phyloP scores from a whole-genome alignment of 2,113 vertebrate genomes.

The Aspiorhynchus laticeps region DNA sequence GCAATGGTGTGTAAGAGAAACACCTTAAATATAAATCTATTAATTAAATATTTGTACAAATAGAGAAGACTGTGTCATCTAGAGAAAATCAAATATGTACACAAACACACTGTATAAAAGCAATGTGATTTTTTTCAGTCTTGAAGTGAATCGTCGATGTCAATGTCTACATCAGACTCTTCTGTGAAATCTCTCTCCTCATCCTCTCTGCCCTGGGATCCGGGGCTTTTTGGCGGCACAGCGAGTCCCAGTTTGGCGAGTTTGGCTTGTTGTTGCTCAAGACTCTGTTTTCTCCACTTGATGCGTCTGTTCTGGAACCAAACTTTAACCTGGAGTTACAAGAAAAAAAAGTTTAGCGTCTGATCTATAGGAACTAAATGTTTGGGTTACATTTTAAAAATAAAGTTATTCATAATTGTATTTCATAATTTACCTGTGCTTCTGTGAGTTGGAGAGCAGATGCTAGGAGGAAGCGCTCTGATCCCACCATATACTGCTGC shows the following conservation, averaged over 20 bases:
- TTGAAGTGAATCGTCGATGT: constrained; percentile 70
- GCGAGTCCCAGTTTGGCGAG: constrained; percentile 79
- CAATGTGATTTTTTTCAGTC: constrained; percentile 41
- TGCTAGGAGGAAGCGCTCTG: constrained; percentile 80
- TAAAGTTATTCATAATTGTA: background rate
- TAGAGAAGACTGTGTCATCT: constrained; percentile 41
- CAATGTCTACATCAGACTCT: constrained; percentile 67
- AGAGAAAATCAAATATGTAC: constrained; percentile 54
- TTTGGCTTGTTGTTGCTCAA: constrained; percentile 83
- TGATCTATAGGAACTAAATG: background rate
- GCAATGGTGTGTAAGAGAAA: constrained; percentile 59
- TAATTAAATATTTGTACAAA: constrained; percentile 71
- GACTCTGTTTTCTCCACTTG: constrained; percentile 83
- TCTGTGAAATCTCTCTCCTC: constrained; percentile 70
- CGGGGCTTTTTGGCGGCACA: constrained; percentile 70
- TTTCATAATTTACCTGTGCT: constrained; percentile 74
- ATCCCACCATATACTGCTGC: constrained; percentile 86
- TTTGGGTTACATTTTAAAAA: background rate
- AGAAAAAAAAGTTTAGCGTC: background rate
- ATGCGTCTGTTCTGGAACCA: constrained; percentile 85
- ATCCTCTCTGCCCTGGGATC: constrained; percentile 72
- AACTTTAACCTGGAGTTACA: constrained; percentile 76
- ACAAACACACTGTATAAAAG: constrained; percentile 9
- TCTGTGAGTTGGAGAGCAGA: constrained; percentile 79
- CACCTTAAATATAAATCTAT: constrained; percentile 78